Conservation (phyloP, 2,113 vertebrate genomes). For the Myiozetetes cayanensis region DNA sequence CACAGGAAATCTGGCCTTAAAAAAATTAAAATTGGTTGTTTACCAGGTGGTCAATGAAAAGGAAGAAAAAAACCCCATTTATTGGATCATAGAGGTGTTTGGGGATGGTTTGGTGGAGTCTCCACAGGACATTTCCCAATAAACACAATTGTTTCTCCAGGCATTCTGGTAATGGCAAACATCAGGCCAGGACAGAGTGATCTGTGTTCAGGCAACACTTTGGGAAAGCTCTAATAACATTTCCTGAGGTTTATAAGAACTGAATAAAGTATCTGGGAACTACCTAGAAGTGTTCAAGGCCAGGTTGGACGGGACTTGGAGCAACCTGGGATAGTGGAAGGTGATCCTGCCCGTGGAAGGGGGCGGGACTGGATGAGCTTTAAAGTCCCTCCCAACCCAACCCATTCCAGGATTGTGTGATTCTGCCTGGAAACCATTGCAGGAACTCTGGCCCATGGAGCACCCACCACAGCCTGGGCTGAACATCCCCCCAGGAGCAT, state of each 20-base stretch:
- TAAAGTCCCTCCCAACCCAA: background rate
- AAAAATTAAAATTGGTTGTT: fast-evolving
- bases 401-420: background rate
- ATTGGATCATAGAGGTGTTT: background rate
- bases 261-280: background rate
- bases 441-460: background rate
- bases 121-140: background rate
- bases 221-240: background rate
- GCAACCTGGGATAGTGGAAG: fast-evolving
- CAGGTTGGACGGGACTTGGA: fast-evolving
- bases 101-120: background rate
- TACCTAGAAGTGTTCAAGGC: background rate
- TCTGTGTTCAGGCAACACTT: fast-evolving
- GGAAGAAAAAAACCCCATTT: fast-evolving
- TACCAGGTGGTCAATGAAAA: background rate
- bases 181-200: fast-evolving
- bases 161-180: fast-evolving
- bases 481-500: background rate
- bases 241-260: background rate
- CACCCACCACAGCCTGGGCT: background rate
- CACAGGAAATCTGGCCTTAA: background rate
- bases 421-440: background rate
- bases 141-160: background rate
- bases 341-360: background rate
- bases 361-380: background rate